Base-by-base conservation (phyloP, 2,888 invertebrate species). In the Heliconius sara region DNA sequence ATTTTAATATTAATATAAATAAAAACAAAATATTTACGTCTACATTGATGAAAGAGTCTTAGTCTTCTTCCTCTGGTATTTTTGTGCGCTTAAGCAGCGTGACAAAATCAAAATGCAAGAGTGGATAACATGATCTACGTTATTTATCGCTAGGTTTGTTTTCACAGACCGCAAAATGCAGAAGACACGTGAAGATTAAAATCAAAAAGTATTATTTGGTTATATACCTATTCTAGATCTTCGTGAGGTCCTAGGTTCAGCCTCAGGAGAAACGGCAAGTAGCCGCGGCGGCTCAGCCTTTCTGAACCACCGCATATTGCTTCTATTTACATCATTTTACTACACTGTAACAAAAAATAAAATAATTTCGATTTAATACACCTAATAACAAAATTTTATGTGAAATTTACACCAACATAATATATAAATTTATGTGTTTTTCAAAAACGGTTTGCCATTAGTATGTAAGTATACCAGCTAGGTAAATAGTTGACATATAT, bases 261-360 rank as follows among this genome's bases (percentile, higher is more conserved):
- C 91, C 85, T 94, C 96, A 85, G 97, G 96, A 83, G 97, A 96
- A 83, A 97, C 95, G 91, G 97, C 97, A 83, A 97, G 95, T 88
- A 97, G 95, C 92, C 96, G 95, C 86, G 97, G 97, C 89, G 97
- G 95, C 92, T 96, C 96, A 88, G 96, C 96, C 87, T 95, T 96
- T 91, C 96, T 96, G 95, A 97, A 97, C 97, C 97, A 97, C 95
- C 97, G 96, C 97, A 97, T 97, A 87, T 90, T 90, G 82, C 74
- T 79, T 71, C 68, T 80, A 13, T 12, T 76, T 83, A 84, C 47
- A 80, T 82, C 84, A 84, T 84, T 25, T 81, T 83, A 78, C 34
- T 80, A 72, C 27, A 81, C 86, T 87, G 85, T 67, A 87, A 87
- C 83, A 80, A 84, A 72, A 63, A 47, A 34, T 65, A n/a, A 16